Evolutionary conservation across 2,888 invertebrate species (phyloP).

Genomic region (Agrochola lychnidis): DNA sequence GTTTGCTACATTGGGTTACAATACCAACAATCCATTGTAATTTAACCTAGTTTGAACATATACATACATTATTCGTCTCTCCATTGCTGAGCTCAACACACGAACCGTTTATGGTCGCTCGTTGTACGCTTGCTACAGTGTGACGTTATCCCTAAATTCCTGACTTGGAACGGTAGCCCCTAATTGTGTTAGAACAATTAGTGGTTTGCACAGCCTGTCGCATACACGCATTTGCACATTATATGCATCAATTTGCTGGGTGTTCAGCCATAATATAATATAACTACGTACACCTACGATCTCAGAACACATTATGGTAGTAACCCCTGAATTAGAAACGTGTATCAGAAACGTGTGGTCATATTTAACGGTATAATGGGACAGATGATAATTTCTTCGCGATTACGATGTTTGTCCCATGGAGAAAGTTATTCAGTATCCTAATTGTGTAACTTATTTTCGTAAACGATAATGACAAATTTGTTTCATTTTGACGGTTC

Average conservation of each 20-base stretch:
- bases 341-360: background rate
- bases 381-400: too few relatives aligned
- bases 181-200: conserved; percentile 64
- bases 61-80: conserved; percentile 6
- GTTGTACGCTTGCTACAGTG: conserved; percentile 23
- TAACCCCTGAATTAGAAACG: background rate
- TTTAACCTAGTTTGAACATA: conserved; percentile 2
- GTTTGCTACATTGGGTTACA: background rate
- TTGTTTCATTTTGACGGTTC: too few relatives aligned
- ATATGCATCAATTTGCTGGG: conserved; percentile 40
- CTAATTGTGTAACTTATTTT: too few relatives aligned
- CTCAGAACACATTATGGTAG: background rate
- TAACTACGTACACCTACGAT: background rate
- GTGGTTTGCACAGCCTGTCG: conserved; percentile 55
- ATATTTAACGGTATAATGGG: background rate
- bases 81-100: conserved; percentile 9
- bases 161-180: conserved; percentile 43
- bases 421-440: background rate
- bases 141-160: conserved; percentile 48
- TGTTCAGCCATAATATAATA: conserved; percentile 6
- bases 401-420: background rate
- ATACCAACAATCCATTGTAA: background rate
- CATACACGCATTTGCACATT: conserved; percentile 42
- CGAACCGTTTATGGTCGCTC: conserved; percentile 22
- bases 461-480: too few relatives aligned